Conservation (phyloP, 1,140 invertebrate species). For the Matsumurasca onukii region DNA sequence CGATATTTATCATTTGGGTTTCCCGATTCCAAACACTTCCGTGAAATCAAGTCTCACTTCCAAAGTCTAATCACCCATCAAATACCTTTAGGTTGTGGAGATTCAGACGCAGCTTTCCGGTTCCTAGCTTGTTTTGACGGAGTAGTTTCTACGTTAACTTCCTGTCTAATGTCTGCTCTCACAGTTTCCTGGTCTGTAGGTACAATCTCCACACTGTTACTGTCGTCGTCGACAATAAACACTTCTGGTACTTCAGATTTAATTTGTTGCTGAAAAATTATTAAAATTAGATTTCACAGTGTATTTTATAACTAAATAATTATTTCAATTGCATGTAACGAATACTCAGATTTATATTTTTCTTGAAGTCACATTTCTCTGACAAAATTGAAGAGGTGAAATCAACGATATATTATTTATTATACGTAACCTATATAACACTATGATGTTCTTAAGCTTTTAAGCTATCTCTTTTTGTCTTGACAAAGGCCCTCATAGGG, state of each 20-base stretch:
- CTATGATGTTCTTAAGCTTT: neutral
- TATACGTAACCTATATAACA: neutral
- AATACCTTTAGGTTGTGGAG: constrained; percentile 4
- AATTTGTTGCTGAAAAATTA: neutral
- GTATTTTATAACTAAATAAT: neutral
- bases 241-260: neutral
- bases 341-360: neutral
- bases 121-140: neutral
- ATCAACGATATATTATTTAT: too few species aligned
- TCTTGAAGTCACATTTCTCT: neutral
- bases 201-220: constrained; percentile 15
- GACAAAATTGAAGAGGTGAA: neutral
- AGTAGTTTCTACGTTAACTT: neutral
- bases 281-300: too few species aligned
- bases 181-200: neutral
- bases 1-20: too few species aligned
- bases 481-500: too few species aligned
- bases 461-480: too few species aligned
- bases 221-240: constrained; percentile 14
- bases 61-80: too few species aligned
- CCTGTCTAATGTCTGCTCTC: too few species aligned
- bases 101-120: constrained; percentile 11
- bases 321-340: neutral
- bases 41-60: too few species aligned
- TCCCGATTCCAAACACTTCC: too few species aligned